These are phyloP conservation scores for Phacellophora camtschatica DNA, from an alignment of 30 jellyfish, hydroid and myxozoan species.

Conservation along the genomic window DNA sequence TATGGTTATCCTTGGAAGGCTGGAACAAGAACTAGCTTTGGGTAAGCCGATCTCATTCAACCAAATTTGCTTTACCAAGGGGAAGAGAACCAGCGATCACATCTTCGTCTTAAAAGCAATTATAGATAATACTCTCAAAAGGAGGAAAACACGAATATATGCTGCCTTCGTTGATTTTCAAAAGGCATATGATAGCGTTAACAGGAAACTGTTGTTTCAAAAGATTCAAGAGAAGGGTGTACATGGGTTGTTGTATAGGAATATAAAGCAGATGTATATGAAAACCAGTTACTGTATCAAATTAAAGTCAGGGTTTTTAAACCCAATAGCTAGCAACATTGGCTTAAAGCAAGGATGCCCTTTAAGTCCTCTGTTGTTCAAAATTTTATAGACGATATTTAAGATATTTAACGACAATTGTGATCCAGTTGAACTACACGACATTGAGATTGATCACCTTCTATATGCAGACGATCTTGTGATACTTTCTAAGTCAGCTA, in stretches of 20 bases:
- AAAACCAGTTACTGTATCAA: background rate
- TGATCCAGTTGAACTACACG: background rate
- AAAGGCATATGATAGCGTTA: background rate
- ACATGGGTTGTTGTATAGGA: background rate
- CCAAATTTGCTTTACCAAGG: background rate
- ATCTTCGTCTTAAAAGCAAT: background rate
- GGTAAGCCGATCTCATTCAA: background rate
- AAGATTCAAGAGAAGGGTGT: background rate
- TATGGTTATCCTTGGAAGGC: no score
- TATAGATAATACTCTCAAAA: background rate
- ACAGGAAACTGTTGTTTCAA: background rate
- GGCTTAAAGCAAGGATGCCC: conserved; percentile 2
- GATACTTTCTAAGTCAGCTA: background rate
- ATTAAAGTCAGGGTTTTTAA: background rate
- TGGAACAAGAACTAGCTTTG: no score
- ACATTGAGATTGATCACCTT: background rate
- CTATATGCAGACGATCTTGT: background rate
- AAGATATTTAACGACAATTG: background rate
- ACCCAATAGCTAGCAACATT: background rate
- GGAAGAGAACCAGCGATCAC: background rate
- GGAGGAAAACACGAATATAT: background rate
- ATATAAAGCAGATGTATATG: background rate
- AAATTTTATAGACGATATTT: no score
- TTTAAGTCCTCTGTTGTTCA: background rate
- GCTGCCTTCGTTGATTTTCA: background rate